phyloP scores from a whole-genome alignment of 2,797 vertebrate species.

The Ispidina picta region DNA sequence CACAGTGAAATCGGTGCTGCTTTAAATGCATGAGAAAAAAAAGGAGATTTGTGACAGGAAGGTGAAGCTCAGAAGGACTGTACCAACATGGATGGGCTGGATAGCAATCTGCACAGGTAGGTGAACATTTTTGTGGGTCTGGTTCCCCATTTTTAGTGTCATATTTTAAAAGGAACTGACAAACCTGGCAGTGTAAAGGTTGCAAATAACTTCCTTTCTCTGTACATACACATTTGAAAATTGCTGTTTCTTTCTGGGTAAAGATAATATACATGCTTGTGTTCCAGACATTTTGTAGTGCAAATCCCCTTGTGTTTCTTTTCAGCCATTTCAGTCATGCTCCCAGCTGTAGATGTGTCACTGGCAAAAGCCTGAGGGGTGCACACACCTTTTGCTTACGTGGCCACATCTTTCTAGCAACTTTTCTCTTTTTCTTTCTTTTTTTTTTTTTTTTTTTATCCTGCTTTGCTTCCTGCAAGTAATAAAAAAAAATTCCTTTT shows the following conservation, averaged over 20 bases:
- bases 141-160: background rate
- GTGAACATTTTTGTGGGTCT: background rate
- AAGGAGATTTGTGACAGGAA: background rate
- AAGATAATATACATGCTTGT: accelerated
- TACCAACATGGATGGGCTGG: background rate
- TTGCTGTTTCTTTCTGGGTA: background rate
- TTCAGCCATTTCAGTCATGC: background rate
- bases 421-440: background rate
- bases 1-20: background rate
- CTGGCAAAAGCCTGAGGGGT: background rate
- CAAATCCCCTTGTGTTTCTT: background rate
- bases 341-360: background rate
- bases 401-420: background rate
- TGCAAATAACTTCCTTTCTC: background rate
- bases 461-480: background rate
- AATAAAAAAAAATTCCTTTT: background rate
- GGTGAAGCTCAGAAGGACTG: background rate
- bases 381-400: background rate
- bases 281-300: background rate
- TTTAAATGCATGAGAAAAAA: background rate
- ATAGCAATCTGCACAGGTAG: background rate
- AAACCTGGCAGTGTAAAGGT: background rate
- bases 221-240: background rate
- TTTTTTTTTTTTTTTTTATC: too few species aligned
- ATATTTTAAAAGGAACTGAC: background rate